These are phyloP conservation scores for Ceyx cyanopectus DNA, from an alignment of 2,113 vertebrate species.

Conservation along the genomic window DNA sequence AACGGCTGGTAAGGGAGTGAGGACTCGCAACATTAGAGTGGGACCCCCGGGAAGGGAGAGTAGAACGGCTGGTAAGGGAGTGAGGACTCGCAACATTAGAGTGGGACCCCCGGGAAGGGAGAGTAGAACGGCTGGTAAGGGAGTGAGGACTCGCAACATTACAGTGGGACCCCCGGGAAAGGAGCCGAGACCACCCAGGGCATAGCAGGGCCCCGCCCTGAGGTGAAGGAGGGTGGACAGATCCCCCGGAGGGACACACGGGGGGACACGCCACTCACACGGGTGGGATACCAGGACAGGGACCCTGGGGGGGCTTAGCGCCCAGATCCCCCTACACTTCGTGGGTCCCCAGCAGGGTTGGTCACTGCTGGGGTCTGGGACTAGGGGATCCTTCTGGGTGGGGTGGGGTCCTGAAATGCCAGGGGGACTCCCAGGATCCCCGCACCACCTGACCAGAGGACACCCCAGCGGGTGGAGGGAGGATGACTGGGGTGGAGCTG, in stretches of 20 bases:
- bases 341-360: too few species aligned
- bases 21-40: too few species aligned
- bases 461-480: not conserved
- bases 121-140: too few species aligned
- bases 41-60: not conserved
- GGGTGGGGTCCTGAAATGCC: too few species aligned
- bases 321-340: fast-evolving
- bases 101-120: not conserved
- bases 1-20: too few species aligned
- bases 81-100: too few species aligned
- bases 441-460: not conserved
- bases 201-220: not conserved
- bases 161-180: not conserved
- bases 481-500: too few species aligned
- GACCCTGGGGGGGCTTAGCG: too few species aligned
- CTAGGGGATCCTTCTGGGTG: not conserved
- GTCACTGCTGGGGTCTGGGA: too few species aligned
- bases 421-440: too few species aligned
- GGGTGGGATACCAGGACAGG: not conserved
- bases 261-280: not conserved
- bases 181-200: not conserved
- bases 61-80: too few species aligned
- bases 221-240: not conserved
- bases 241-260: not conserved
- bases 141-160: too few species aligned